phyloP scores from a whole-genome alignment of 92 coral and sea anemone genomes.

The Heliopora coerulea region DNA sequence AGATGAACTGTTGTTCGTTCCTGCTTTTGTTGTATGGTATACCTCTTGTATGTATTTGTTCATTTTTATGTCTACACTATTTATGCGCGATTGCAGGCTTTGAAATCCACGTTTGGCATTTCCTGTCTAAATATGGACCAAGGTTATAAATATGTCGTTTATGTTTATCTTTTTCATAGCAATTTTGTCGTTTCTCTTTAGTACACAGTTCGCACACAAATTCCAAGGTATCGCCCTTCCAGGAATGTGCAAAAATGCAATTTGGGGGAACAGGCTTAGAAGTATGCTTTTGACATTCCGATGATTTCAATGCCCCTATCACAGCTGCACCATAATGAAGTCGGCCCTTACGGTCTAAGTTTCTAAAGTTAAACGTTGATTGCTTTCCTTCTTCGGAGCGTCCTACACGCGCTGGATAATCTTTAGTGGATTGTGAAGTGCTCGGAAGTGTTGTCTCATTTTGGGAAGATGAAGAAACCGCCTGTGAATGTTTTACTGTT shows the following conservation, averaged over 20 bases:
- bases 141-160: slow-evolving; percentile 28
- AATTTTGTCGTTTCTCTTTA: not conserved
- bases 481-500: not conserved
- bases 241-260: slow-evolving; percentile 50
- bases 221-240: slow-evolving; percentile 56
- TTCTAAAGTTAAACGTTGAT: not conserved
- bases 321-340: slow-evolving; percentile 60
- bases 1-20: too few species aligned
- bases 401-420: not conserved
- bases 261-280: not conserved
- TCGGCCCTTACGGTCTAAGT: slow-evolving; percentile 35
- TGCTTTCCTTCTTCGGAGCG: not conserved
- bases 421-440: not conserved
- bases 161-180: slow-evolving; percentile 26
- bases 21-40: too few species aligned
- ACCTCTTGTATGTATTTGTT: too few species aligned
- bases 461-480: not conserved
- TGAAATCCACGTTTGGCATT: slow-evolving; percentile 47
- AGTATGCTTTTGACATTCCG: slow-evolving; percentile 43
- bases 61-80: too few species aligned
- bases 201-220: slow-evolving; percentile 48
- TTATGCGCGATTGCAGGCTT: too few species aligned
- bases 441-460: not conserved
- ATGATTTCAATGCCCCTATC: slow-evolving; percentile 42
- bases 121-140: slow-evolving; percentile 38